These are phyloP conservation scores for Chironomus striatipennis DNA, from an alignment of 1,140 invertebrate genomes.

Conservation along the genomic window DNA sequence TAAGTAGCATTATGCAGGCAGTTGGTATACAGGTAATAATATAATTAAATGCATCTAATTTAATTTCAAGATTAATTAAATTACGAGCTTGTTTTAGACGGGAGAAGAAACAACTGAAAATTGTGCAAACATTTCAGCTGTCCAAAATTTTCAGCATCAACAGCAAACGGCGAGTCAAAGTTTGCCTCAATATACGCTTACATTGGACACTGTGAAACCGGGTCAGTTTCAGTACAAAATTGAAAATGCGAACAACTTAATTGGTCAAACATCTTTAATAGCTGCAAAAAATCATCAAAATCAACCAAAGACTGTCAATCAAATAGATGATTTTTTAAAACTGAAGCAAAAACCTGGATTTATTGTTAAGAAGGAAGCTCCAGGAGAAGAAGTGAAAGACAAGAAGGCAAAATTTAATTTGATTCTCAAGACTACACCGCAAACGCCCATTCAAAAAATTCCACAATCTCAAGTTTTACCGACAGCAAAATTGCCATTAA, in stretches of 20 bases:
- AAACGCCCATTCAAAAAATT: slow-evolving; percentile 32
- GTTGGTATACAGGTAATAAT: slow-evolving; percentile 33
- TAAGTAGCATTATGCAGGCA: slow-evolving; percentile 38
- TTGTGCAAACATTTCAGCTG: neutral
- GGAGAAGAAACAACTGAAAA: neutral
- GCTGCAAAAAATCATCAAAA: slow-evolving; percentile 41
- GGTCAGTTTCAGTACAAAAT: slow-evolving; percentile 41
- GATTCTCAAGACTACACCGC: slow-evolving; percentile 38
- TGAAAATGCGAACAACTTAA: slow-evolving; percentile 40
- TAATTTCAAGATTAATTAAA: neutral
- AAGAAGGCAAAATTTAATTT: slow-evolving; percentile 43
- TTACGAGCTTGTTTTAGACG: slow-evolving; percentile 7
- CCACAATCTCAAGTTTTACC: slow-evolving; percentile 23
- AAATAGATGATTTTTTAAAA: slow-evolving; percentile 42
- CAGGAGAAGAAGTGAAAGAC: slow-evolving; percentile 28
- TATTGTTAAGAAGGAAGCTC: slow-evolving; percentile 31
- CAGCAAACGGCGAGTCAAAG: neutral
- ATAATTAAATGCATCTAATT: neutral
- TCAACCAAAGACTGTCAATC: slow-evolving; percentile 38
- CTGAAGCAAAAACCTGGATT: slow-evolving; percentile 41
- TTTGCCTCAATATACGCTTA: slow-evolving; percentile 36
- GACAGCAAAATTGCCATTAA: neutral
- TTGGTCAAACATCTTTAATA: slow-evolving; percentile 39
- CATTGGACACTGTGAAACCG: slow-evolving; percentile 45
- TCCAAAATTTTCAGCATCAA: neutral